Evolutionary conservation across 1,140 invertebrate genomes (phyloP).

Genomic region (Ylistrum balloti): DNA sequence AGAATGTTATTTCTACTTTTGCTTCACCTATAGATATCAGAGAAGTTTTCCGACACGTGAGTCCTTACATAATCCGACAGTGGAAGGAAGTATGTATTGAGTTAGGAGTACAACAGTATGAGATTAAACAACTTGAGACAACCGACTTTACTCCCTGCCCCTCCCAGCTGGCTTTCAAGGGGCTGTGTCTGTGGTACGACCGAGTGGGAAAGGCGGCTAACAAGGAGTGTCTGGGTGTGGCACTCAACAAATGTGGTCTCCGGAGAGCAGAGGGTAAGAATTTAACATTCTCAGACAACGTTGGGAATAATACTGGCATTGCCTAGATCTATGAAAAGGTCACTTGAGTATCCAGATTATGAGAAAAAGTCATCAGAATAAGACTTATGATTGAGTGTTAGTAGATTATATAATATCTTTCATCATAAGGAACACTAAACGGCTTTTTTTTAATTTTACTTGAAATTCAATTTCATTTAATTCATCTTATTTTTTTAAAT

Average conservation of each 20-base stretch:
- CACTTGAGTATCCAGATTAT: too few species aligned
- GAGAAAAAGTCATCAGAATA: too few species aligned
- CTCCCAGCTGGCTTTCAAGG: constrained; percentile 58
- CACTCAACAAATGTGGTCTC: constrained; percentile 57
- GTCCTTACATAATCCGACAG: constrained; percentile 63
- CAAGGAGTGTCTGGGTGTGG: constrained; percentile 54
- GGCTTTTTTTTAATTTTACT: too few species aligned
- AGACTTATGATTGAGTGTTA: too few species aligned
- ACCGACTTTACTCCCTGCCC: constrained; percentile 16
- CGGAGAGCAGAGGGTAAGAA: constrained; percentile 61
- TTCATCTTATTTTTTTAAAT: too few species aligned
- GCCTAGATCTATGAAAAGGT: too few species aligned
- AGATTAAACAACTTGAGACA: constrained; percentile 50
- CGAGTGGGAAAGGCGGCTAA: constrained; percentile 55
- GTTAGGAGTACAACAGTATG: constrained; percentile 57
- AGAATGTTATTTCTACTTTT: constrained; percentile 5
- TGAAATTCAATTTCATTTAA: too few species aligned
- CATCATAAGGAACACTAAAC: too few species aligned
- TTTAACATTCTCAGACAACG: too few species aligned
- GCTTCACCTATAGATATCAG: constrained; percentile 56
- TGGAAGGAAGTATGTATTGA: constrained; percentile 63
- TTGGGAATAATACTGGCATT: too few species aligned
- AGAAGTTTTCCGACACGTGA: constrained; percentile 58
- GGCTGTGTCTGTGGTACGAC: constrained; percentile 64
- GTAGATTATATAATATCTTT: too few species aligned